Conservation (phyloP, 92 coral and sea anemone genomes). For the Desmophyllum pertusum region DNA sequence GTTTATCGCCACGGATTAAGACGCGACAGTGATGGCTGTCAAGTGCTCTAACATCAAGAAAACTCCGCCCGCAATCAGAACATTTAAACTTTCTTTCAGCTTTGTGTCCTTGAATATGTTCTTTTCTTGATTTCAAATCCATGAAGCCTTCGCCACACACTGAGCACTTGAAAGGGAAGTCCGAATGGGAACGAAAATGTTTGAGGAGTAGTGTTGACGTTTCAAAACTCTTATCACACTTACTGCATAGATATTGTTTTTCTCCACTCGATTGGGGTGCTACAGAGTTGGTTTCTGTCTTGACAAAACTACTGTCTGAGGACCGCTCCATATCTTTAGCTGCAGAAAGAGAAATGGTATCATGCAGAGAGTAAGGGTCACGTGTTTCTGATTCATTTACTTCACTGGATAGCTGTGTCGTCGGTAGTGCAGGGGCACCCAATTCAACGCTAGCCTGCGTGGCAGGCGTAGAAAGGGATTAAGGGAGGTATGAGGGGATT, state of each 20-base stretch:
- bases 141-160: constrained; percentile 5
- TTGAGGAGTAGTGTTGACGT: not conserved
- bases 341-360: not conserved
- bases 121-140: not conserved
- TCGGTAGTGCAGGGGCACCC: no score
- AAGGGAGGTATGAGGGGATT: no score
- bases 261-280: not conserved
- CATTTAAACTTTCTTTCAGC: constrained; percentile 18
- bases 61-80: constrained; percentile 6
- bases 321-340: not conserved
- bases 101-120: constrained; percentile 10
- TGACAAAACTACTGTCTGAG: not conserved
- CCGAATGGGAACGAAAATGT: constrained; percentile 28
- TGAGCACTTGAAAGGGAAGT: constrained; percentile 14
- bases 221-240: constrained; percentile 2
- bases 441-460: no score
- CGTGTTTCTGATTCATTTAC: no score
- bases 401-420: no score
- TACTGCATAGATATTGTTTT: constrained; percentile 6
- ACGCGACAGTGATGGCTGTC: not conserved
- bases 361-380: no score
- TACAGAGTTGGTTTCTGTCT: not conserved
- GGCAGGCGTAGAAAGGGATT: no score
- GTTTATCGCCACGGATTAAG: no score
- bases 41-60: not conserved